Percentiles rank a stretch among this genome's conserved stretches.
Conservation (phyloP, 53 echinoderm and acorn worm genomes). For the Crossaster papposus region DNA sequence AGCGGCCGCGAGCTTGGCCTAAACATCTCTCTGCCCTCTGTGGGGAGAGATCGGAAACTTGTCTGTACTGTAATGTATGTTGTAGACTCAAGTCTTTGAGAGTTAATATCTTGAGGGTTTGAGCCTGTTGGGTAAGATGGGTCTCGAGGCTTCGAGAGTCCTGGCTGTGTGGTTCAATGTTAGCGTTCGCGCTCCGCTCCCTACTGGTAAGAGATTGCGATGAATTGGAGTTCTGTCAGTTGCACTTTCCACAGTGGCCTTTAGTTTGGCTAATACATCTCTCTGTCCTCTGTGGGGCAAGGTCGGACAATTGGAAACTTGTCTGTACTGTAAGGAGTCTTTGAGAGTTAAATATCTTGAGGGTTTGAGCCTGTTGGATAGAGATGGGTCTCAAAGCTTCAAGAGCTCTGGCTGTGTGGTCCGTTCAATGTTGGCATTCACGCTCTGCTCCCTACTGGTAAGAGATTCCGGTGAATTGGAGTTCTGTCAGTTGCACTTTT, state of each 20-base stretch:
- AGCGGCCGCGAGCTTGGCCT: not conserved
- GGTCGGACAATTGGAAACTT: not conserved
- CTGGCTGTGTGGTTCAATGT: not conserved
- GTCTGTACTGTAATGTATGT: not conserved
- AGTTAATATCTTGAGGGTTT: not conserved
- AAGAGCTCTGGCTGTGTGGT: not conserved
- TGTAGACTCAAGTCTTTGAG: not conserved
- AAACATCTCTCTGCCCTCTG: not conserved
- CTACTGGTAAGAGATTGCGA: not conserved
- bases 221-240: not conserved
- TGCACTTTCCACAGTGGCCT: not conserved
- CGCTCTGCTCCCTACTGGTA: not conserved
- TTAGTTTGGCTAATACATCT: no score
- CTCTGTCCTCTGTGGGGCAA: not conserved
- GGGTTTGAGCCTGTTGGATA: not conserved
- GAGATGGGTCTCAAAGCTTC: not conserved
- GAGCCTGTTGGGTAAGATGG: not conserved
- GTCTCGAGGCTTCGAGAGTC: not conserved
- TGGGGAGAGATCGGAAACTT: not conserved
- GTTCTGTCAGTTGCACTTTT: not conserved
- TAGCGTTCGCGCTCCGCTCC: not conserved
- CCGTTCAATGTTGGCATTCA: not conserved
- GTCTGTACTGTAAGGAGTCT: not conserved
- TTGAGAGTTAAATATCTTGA: not conserved
- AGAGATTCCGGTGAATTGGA: not conserved